Base-by-base conservation (phyloP, 2,797 vertebrate species). In the Zalophus californianus region DNA sequence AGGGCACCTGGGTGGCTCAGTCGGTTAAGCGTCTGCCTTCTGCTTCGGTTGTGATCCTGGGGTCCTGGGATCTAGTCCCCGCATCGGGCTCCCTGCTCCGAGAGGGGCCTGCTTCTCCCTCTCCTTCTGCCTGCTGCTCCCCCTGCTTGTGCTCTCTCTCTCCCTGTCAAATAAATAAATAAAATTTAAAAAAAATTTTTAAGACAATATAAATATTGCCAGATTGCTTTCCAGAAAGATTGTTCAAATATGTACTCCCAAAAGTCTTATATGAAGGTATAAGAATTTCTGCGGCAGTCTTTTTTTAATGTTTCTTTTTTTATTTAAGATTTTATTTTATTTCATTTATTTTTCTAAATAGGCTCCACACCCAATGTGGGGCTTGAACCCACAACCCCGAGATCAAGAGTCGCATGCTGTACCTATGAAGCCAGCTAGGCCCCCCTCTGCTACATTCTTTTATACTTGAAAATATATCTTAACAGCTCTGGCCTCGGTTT, bases 141-240 rank as follows among this genome's bases (percentile, higher is more conserved):
- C 44, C 44, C 44, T 44, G 44, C 44, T 44, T 44, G 44, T 44
- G 44, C 44, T 44, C 44, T 44, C 44, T 44, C 38, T 38, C 44
- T 44, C 41, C 7, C 41, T 44, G 7, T 44, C 44, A 44, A 44
- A 44, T 44, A 44, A 44, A 44, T 44, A 44, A 44, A 44, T 44
- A 44, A 44, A 44, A 44, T 44, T 44, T 1, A 44, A 44, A 44
- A 44, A 44, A 44, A 44, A 44, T 82, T 77, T 91, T 95, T 86
- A 93, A 93, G 68, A 96, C 50, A 91, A 80, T 89, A 41, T 88
- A 96, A 41, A 83, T 96, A 87, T 80, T 94, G 56, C 41, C 82
- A 96, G 48, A 80, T 92, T 95, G 83, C 35, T 89, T 96, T 78
- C 66, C 54, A 83, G 72, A 96, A 96, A 85, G 21, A 78, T 52